These are phyloP conservation scores for Melanostigma gelatinosum DNA, from an alignment of 2,113 vertebrate genomes.

Conservation along the genomic window DNA sequence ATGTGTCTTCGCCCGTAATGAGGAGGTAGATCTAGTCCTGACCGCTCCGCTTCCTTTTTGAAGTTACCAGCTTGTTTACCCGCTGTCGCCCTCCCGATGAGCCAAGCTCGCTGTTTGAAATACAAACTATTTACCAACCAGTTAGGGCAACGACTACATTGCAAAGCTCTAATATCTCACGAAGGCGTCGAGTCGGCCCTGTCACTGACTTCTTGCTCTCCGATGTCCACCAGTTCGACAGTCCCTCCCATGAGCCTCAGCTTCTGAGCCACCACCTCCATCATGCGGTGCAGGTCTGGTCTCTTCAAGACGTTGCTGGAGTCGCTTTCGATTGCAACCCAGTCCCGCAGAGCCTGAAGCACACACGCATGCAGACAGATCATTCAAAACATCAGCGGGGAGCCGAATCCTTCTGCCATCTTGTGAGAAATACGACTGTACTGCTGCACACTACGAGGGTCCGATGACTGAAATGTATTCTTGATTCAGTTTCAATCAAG, in stretches of 20 bases:
- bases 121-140: conserved; percentile 2
- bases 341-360: conserved; percentile 85
- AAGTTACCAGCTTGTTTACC: neutral
- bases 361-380: conserved; percentile 26
- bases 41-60: neutral
- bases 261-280: conserved; percentile 80
- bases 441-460: neutral
- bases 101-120: conserved; percentile 16
- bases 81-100: neutral
- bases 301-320: conserved; percentile 86
- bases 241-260: conserved; percentile 85
- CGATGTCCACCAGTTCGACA: conserved; percentile 81
- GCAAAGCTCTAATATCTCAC: conserved; percentile 12
- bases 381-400: neutral
- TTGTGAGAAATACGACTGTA: neutral
- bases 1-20: conserved; percentile 36
- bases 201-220: conserved; percentile 84
- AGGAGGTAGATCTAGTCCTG: conserved; percentile 19
- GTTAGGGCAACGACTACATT: neutral
- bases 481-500: neutral
- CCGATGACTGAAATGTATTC: neutral
- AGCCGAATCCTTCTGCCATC: neutral
- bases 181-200: neutral
- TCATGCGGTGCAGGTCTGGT: conserved; percentile 85
- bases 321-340: conserved; percentile 91